Evolutionary conservation across 2,888 invertebrate genomes (phyloP), one percentile per base, ranked within the genome.

Genomic region (Nymphalis c-album): DNA sequence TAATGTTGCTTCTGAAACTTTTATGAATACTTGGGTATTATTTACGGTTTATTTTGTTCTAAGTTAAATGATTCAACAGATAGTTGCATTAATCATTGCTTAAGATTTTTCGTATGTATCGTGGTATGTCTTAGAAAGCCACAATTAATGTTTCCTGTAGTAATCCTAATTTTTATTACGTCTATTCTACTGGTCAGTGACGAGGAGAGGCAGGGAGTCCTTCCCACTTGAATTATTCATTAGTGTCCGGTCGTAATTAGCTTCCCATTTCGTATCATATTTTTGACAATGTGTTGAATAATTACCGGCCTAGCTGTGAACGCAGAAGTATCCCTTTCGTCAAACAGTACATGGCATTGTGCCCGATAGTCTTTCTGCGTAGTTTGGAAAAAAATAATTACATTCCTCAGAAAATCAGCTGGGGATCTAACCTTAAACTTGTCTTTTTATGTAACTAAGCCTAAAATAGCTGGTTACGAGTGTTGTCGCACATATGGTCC

Each of bases 401-500:
- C 20, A n/a, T 64, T 67, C 46, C 62, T 58, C 51, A 48, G 26
- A 57, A 58, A 71, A 77, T 76, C 79, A 78, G 80, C 80, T 80
- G 80, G 79, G 78, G 78, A 77, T 60, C 72, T 80, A 79, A 78
- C 79, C 78, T 82, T 80, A 78, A 80, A 82, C 78, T 83, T 81
- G 76, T 77, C 66, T 75, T 74, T 78, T 79, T 35, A 18, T 53
- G 47, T 67, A 60, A 63, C 58, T 57, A 61, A 35, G 67, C 72
- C 77, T 79, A 81, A 79, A 82, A 78, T 79, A 79, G 74, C 69
- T 63, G 64, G 66, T 73, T 76, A 73, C 79, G 79, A 83, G 78
- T 83, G 80, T 81, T 47, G 18, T 35, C 75, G 75, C 78, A 77
- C 88, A 88, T 78, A 81, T 88, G 89, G 84, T 82, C 72, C 76